phyloP scores from a whole-genome alignment of 2,113 vertebrate genomes.

The Geothlypis trichas region DNA sequence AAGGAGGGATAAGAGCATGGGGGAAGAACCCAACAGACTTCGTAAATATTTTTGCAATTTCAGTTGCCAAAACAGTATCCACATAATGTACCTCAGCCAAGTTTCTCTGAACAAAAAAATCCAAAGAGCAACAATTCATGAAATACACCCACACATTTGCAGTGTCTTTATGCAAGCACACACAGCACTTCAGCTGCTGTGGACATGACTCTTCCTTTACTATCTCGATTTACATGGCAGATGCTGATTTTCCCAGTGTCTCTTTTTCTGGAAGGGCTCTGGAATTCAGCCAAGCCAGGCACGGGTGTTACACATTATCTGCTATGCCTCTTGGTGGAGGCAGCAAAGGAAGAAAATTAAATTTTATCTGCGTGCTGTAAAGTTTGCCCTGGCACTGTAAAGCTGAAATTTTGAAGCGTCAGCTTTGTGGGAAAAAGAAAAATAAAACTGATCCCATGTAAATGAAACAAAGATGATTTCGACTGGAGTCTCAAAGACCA shows the following conservation, averaged over 20 bases:
- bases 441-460: not conserved
- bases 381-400: not conserved
- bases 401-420: not conserved
- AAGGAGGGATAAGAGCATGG: not conserved
- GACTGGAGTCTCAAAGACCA: not conserved
- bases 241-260: not conserved
- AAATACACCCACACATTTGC: not conserved
- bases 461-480: not conserved
- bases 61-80: slow-evolving; percentile 22
- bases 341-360: not conserved
- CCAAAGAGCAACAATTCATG: not conserved
- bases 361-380: not conserved
- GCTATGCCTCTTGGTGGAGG: not conserved
- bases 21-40: not conserved
- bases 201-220: not conserved
- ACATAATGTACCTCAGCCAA: not conserved
- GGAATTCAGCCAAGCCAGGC: not conserved
- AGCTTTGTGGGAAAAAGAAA: not conserved
- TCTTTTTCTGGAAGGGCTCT: not conserved
- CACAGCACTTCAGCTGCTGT: not conserved
- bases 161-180: not conserved
- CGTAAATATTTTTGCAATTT: not conserved
- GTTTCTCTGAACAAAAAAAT: not conserved
- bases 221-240: not conserved
- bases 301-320: not conserved